A percentile compares a stretch with the other conserved stretches of the same genome.
Conservation (phyloP, 1,140 invertebrate species). For the Halyomorpha halys region DNA sequence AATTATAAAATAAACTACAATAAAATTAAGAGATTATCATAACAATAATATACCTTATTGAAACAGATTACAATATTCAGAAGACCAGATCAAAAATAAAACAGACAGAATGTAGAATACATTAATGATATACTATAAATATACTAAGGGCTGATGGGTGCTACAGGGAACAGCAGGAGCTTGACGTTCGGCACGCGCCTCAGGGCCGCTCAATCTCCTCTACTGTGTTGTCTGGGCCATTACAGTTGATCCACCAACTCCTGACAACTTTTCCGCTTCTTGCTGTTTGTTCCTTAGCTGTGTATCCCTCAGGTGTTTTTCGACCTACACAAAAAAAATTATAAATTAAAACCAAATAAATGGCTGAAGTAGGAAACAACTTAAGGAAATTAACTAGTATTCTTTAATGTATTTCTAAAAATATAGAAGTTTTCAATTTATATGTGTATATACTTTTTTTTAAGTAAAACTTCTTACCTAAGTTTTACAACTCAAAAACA, state of each 20-base stretch:
- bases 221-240: conserved; percentile 3
- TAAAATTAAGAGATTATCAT: too few relatives aligned
- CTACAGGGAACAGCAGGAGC: neutral
- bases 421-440: neutral
- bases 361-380: neutral
- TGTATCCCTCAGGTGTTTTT: conserved; percentile 48
- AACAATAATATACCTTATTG: too few relatives aligned
- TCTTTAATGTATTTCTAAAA: conserved; percentile 10
- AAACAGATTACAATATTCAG: too few relatives aligned
- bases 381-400: neutral
- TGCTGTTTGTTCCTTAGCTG: conserved; percentile 7
- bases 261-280: conserved; percentile 6
- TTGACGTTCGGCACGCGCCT: neutral
- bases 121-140: neutral
- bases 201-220: neutral
- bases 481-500: too few relatives aligned
- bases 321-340: conserved; percentile 39
- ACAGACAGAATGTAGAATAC: neutral
- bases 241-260: neutral
- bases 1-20: too few relatives aligned
- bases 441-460: too few relatives aligned
- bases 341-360: conserved; percentile 1
- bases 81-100: neutral
- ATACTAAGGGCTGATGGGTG: conserved; percentile 12
- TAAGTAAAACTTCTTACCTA: too few relatives aligned